Evolutionary conservation across 1,140 invertebrate genomes (phyloP).

Genomic region (Nasonia longicornis): DNA sequence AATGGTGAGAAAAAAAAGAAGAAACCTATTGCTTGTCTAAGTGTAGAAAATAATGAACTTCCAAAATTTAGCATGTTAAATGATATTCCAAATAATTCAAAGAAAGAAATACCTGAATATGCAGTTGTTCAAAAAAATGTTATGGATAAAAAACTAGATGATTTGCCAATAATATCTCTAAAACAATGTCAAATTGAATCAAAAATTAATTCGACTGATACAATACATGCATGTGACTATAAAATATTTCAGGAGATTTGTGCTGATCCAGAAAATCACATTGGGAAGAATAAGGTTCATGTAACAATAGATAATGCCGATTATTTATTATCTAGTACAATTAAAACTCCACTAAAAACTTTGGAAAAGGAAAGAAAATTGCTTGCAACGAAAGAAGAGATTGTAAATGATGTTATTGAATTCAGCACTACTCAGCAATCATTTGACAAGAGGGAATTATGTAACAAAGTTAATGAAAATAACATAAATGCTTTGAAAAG

Average conservation of each 20-base stretch:
- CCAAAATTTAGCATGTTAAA: background rate
- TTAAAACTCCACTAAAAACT: constrained; percentile 62
- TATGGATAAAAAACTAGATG: constrained; percentile 46
- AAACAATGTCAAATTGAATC: background rate
- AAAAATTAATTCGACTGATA: background rate
- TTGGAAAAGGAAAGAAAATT: constrained; percentile 65
- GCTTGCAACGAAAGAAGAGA: constrained; percentile 65
- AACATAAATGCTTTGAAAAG: too few species aligned
- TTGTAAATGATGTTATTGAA: constrained; percentile 53
- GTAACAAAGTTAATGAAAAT: too few species aligned
- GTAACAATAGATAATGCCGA: background rate
- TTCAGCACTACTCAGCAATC: background rate
- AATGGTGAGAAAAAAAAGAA: constrained; percentile 56
- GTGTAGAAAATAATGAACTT: constrained; percentile 42
- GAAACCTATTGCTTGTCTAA: constrained; percentile 56
- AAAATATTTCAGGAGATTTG: background rate
- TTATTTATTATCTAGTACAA: background rate
- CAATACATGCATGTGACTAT: background rate
- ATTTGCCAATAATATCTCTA: background rate
- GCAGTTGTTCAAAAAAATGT: constrained; percentile 64
- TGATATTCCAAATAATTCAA: background rate
- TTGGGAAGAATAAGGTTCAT: background rate
- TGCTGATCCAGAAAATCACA: background rate
- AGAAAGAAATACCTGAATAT: constrained; percentile 61
- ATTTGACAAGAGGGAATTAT: too few species aligned